Conservation (phyloP, 2,888 invertebrate genomes). For the Amiota mariae region DNA sequence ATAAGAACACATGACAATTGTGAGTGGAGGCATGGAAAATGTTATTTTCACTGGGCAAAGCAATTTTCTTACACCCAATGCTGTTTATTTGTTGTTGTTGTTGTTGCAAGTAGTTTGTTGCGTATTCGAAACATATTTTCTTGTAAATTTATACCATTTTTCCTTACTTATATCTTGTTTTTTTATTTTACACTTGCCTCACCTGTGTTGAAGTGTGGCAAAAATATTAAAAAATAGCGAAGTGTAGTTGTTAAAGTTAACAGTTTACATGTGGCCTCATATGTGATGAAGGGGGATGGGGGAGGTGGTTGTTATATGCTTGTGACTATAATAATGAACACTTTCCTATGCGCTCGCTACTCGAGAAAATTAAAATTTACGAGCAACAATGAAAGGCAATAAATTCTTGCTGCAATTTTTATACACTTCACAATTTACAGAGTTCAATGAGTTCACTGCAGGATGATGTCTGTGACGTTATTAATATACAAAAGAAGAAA, state of each 20-base stretch:
- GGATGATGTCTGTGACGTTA: too few relatives aligned
- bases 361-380: conserved; percentile 21
- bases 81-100: too few relatives aligned
- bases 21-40: too few relatives aligned
- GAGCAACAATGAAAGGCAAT: conserved; percentile 19
- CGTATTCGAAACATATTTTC: too few relatives aligned
- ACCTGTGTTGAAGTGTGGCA: not conserved
- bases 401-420: not conserved
- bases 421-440: too few relatives aligned
- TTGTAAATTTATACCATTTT: not conserved
- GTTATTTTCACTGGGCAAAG: not conserved
- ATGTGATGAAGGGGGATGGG: not conserved
- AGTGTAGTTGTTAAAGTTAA: too few relatives aligned
- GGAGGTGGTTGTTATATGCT: not conserved
- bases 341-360: conserved; percentile 10
- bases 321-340: conserved; percentile 13
- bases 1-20: too few relatives aligned
- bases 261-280: not conserved
- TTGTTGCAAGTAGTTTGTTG: too few relatives aligned
- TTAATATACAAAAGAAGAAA: too few relatives aligned
- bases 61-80: not conserved
- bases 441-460: too few relatives aligned
- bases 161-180: not conserved
- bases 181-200: not conserved
- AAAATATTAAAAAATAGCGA: too few relatives aligned